Conservation (phyloP, 2,888 invertebrate genomes). For the Nomada goodeniana region DNA sequence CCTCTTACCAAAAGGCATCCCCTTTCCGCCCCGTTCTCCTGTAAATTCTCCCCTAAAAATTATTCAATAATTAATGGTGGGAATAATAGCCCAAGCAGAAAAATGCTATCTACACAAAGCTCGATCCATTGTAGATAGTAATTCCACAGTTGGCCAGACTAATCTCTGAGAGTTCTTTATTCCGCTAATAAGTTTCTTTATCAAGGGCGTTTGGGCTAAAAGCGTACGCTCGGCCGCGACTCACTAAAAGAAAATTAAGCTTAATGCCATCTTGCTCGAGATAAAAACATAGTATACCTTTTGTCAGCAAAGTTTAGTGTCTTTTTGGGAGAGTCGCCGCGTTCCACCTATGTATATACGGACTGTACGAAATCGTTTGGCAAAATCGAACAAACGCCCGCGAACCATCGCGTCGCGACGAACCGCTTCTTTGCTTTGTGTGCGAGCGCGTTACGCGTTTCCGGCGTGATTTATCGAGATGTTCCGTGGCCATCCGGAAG, state of each 20-base stretch:
- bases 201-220: slow-evolving; percentile 35
- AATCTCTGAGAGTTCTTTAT: slow-evolving; percentile 53
- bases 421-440: slow-evolving; percentile 1
- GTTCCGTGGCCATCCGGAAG: slow-evolving; percentile 37
- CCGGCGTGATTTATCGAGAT: slow-evolving; percentile 64
- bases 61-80: neutral
- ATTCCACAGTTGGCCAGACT: slow-evolving; percentile 3
- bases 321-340: slow-evolving; percentile 50
- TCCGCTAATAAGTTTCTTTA: slow-evolving; percentile 52
- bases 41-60: neutral
- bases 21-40: no score
- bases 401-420: slow-evolving; percentile 36
- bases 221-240: slow-evolving; percentile 21
- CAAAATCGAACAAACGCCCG: slow-evolving; percentile 43
- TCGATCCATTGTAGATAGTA: slow-evolving; percentile 11
- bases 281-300: slow-evolving; percentile 48
- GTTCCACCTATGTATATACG: slow-evolving; percentile 15
- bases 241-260: slow-evolving; percentile 56
- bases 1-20: no score
- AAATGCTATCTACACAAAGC: neutral
- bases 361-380: slow-evolving; percentile 14
- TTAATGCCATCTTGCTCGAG: slow-evolving; percentile 50
- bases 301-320: slow-evolving; percentile 59
- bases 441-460: slow-evolving; percentile 56
- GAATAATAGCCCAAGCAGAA: slow-evolving; percentile 2